Evolutionary conservation across 2,888 invertebrate species (phyloP), one percentile per base, ranked within the genome.

Genomic region (Gandaritis pyraliata): DNA sequence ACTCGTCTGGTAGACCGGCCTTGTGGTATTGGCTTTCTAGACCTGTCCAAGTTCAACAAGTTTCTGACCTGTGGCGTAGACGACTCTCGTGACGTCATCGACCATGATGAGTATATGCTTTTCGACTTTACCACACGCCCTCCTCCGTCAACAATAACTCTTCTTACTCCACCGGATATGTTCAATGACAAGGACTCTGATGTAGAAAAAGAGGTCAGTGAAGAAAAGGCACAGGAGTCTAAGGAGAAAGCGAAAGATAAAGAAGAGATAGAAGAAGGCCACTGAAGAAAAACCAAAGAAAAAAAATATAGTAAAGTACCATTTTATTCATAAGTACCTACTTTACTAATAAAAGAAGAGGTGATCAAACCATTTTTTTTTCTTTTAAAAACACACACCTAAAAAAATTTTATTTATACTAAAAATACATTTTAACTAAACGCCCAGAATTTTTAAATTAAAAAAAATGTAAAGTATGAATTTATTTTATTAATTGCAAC

Each of bases 11-110:
- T 90, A 33, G 90, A 91, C 68, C 82, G 90, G 1, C 90, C 90
- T 0, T 90, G 90, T 66, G 89, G 90, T 7, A 77, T 86, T 0
- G 90, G 90, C 1, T 90, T 85, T 70, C 46, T 89, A 5, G 87
- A 91, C 68, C 65, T 90, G 18, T 66, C 72, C 15, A 65, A 71
- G 13, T 86, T 81, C 64, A 71, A 68, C 48, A 90, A 89, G 71
- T 91, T 90, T 72, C 61, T 91, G n/a, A 87, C 82, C 0, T 91
- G 90, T 59, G 90, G 85, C 1, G 88, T 90, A 6, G 90, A 90
- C 48, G 90, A 88, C 61, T 82, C 90, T 0, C 82, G 88, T 43
- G 90, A 90, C 59, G 81, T 90, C 10, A 74, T 88, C 39, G 77
- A 77, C 29, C 78, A 81, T 18, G 83, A 85, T 1, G 73, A 74